Conservation (phyloP, 2,797 vertebrate species). For the Coregonus suidteri region DNA sequence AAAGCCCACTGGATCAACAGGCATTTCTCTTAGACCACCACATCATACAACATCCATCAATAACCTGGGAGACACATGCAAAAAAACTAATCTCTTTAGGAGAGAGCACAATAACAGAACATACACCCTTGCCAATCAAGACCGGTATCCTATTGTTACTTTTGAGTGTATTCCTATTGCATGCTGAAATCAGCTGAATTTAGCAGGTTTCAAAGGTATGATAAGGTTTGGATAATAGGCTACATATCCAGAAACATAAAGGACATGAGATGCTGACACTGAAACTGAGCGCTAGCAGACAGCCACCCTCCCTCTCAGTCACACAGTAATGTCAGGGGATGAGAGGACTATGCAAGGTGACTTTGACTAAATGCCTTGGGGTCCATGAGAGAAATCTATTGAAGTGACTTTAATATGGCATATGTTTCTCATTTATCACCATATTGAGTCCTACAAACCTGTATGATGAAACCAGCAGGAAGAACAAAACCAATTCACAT, state of each 20-base stretch:
- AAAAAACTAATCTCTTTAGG: neutral
- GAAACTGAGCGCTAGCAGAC: conserved; percentile 49
- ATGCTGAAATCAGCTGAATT: neutral
- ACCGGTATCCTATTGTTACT: neutral
- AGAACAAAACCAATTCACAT: conserved; percentile 32
- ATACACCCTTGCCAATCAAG: neutral
- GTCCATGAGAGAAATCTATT: conserved; percentile 73
- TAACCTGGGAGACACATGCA: neutral
- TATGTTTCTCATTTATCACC: conserved; percentile 61
- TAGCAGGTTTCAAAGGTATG: neutral
- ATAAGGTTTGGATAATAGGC: conserved; percentile 44
- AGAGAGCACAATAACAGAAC: neutral
- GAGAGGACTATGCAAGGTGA: conserved; percentile 77
- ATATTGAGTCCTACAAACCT: conserved; percentile 48
- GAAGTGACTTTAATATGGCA: conserved; percentile 75
- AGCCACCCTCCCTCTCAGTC: conserved; percentile 73
- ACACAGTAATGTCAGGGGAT: conserved; percentile 71
- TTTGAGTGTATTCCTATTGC: neutral
- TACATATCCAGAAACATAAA: conserved; percentile 18
- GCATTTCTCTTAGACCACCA: conserved; percentile 36
- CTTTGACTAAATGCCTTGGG: conserved; percentile 79
- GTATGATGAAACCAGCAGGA: conserved; percentile 16
- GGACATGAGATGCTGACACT: conserved; percentile 63
- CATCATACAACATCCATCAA: neutral
- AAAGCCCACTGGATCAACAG: conserved; percentile 68